phyloP scores from a whole-genome alignment of 2,888 invertebrate species.

The Mimumesa dahlbomi region DNA sequence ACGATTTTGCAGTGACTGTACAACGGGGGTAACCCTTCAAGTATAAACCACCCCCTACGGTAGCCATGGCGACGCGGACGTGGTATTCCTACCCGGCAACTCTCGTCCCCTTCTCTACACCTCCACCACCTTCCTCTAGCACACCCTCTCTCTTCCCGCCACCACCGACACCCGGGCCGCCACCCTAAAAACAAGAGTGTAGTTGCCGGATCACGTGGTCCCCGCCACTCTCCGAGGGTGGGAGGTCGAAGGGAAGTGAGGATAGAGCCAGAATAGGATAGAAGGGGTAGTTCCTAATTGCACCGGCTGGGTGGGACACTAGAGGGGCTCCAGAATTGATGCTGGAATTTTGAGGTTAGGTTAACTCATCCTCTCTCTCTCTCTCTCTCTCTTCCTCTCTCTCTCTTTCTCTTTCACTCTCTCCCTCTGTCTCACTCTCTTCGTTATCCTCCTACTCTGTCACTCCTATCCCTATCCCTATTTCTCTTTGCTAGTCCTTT shows the following conservation, averaged over 20 bases:
- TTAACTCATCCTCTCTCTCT: constrained; percentile 68
- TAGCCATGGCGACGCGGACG: constrained; percentile 76
- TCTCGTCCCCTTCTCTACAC: constrained; percentile 60
- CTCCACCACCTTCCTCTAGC: constrained; percentile 55
- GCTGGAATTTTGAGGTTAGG: constrained; percentile 78
- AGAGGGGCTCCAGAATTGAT: constrained; percentile 77
- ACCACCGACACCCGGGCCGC: constrained; percentile 62
- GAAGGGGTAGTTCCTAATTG: constrained; percentile 78
- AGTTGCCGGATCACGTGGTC: constrained; percentile 77
- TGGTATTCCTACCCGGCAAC: constrained; percentile 73
- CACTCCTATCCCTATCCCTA: constrained; percentile 22
- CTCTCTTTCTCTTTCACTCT: constrained; percentile 27
- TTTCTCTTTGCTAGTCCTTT: too few relatives aligned
- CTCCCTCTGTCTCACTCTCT: constrained; percentile 42
- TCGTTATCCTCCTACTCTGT: constrained; percentile 33
- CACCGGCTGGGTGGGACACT: constrained; percentile 74
- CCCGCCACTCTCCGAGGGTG: constrained; percentile 65
- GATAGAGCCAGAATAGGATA: constrained; percentile 73
- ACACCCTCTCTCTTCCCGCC: constrained; percentile 53
- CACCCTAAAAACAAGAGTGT: constrained; percentile 77
- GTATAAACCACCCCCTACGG: constrained; percentile 76
- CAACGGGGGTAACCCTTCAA: constrained; percentile 75
- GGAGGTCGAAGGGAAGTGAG: constrained; percentile 72
- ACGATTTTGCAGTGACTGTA: constrained; percentile 77
- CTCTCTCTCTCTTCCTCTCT: constrained; percentile 29